A percentile compares a stretch with the other conserved stretches of the same genome.
phyloP scores from a whole-genome alignment of 1,140 invertebrate genomes.

The Helicoverpa armigera region DNA sequence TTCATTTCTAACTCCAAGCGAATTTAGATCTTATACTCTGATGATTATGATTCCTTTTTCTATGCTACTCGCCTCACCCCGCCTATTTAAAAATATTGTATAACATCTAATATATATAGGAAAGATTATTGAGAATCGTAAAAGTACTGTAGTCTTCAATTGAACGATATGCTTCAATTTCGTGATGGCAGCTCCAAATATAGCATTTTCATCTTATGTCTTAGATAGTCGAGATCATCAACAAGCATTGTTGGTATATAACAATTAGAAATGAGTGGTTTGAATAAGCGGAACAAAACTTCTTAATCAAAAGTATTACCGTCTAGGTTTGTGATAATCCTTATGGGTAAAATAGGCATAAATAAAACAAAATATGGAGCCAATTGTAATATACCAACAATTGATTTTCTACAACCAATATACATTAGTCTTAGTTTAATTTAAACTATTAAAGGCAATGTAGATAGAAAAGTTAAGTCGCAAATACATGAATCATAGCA shows the following conservation, averaged over 20 bases:
- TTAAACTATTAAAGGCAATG: slow-evolving; percentile 72
- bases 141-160: slow-evolving; percentile 83
- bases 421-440: slow-evolving; percentile 63
- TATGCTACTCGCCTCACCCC: slow-evolving; percentile 59
- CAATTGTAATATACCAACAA: slow-evolving; percentile 30
- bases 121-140: slow-evolving; percentile 83
- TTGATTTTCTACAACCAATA: slow-evolving; percentile 53
- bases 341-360: too few species aligned
- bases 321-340: too few species aligned
- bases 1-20: slow-evolving; percentile 60
- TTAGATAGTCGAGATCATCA: slow-evolving; percentile 48
- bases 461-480: slow-evolving; percentile 65
- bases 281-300: too few species aligned
- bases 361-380: background rate
- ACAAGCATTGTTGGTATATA: slow-evolving; percentile 24
- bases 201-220: slow-evolving; percentile 55
- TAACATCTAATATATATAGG: slow-evolving; percentile 84
- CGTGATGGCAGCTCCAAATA: slow-evolving; percentile 78
- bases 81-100: slow-evolving; percentile 72
- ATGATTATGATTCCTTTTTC: slow-evolving; percentile 63
- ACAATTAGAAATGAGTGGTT: slow-evolving; percentile 3
- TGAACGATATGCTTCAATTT: slow-evolving; percentile 85
- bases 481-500: slow-evolving; percentile 59
- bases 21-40: slow-evolving; percentile 59
- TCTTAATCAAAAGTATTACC: too few species aligned